These are phyloP conservation scores for Brachionichthys hirsutus DNA, from an alignment of 2,113 vertebrate species.

Conservation along the genomic window DNA sequence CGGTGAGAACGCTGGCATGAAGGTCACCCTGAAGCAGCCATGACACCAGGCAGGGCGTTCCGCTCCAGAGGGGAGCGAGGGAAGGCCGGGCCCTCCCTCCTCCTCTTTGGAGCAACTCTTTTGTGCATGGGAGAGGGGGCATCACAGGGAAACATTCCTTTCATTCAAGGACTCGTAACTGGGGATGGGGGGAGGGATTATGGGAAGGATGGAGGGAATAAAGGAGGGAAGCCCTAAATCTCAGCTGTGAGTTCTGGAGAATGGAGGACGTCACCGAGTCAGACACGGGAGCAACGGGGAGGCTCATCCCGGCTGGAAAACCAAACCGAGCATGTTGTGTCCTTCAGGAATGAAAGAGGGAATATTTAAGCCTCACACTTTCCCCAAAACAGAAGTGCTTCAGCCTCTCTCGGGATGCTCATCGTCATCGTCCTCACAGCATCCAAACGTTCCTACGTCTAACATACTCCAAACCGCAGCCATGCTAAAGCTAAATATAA, in stretches of 20 bases:
- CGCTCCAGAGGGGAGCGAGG: constrained; percentile 2
- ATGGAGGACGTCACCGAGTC: constrained; percentile 43
- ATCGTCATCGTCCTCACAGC: too few species aligned
- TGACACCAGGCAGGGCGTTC: constrained; percentile 43
- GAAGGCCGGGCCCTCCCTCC: constrained; percentile 1
- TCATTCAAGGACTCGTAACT: constrained; percentile 23
- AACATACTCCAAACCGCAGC: too few species aligned
- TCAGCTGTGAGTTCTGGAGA: not conserved
- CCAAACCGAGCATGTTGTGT: too few species aligned
- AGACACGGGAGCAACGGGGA: constrained; percentile 13
- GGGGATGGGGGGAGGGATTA: not conserved
- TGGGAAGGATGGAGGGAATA: not conserved
- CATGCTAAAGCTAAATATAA: too few species aligned
- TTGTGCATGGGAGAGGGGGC: not conserved
- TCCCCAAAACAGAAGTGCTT: too few species aligned
- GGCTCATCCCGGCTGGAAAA: not conserved
- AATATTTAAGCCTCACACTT: too few species aligned
- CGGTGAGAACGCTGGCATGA: constrained; percentile 24
- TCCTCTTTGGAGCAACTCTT: constrained; percentile 6
- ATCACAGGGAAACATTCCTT: not conserved
- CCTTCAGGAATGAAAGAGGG: too few species aligned
- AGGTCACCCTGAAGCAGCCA: constrained; percentile 71
- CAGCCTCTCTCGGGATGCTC: too few species aligned
- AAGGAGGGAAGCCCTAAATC: constrained; percentile 27
- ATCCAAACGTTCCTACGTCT: too few species aligned